These are phyloP conservation scores for Nymphalis urticae DNA, from an alignment of 2,888 invertebrate genomes.

Conservation along the genomic window DNA sequence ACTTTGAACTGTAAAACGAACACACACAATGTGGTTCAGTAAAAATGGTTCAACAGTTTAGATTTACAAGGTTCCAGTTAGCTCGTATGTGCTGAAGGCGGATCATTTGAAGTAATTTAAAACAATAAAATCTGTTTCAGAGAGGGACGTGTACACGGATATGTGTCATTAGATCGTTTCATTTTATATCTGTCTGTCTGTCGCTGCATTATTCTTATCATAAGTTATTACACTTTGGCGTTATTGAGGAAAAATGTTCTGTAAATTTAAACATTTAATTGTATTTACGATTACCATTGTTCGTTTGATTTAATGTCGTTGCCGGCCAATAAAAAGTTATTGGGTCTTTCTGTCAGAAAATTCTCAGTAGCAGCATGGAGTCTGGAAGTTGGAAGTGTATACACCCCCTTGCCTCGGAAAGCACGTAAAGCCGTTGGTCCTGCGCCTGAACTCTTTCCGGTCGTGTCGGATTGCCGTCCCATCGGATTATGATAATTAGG, in stretches of 20 bases:
- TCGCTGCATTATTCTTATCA: not conserved
- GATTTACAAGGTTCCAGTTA: not conserved
- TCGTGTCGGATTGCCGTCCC: too few species aligned
- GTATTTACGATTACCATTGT: not conserved
- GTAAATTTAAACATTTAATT: not conserved
- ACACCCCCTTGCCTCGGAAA: too few species aligned
- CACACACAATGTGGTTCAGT: not conserved
- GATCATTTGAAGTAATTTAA: constrained; percentile 37
- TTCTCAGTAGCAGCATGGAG: too few species aligned
- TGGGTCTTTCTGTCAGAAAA: too few species aligned
- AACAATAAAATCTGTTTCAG: constrained; percentile 34
- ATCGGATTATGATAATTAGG: too few species aligned
- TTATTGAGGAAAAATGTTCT: not conserved
- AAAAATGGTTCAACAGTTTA: not conserved
- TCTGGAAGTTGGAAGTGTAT: too few species aligned
- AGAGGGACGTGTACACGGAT: constrained; percentile 13
- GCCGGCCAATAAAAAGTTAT: too few species aligned
- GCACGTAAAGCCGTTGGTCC: too few species aligned
- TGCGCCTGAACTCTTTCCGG: too few species aligned
- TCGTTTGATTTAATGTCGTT: too few species aligned
- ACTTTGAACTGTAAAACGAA: not conserved
- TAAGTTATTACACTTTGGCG: not conserved
- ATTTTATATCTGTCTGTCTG: not conserved
- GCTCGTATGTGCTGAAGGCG: not conserved
- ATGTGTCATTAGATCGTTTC: not conserved